phyloP scores from a whole-genome alignment of 2,888 invertebrate genomes.

The Acleris literana region DNA sequence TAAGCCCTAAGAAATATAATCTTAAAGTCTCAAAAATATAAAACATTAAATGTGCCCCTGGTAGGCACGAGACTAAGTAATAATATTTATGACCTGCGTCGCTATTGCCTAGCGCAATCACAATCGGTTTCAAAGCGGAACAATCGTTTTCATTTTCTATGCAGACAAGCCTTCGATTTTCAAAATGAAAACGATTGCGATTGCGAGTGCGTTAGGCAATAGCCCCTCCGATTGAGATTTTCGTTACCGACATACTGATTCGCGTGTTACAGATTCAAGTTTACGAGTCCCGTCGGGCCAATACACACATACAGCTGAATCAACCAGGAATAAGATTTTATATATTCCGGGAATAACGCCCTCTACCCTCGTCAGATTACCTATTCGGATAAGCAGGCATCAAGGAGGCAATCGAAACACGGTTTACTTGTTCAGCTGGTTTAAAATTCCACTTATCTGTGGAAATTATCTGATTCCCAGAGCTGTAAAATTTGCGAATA shows the following conservation, averaged over 20 bases:
- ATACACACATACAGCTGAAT: constrained; percentile 26
- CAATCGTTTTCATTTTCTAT: too few relatives aligned
- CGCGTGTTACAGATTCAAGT: constrained; percentile 24
- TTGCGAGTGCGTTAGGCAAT: too few relatives aligned
- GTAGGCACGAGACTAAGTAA: too few relatives aligned
- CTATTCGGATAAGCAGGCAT: constrained; percentile 31
- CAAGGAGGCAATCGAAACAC: constrained; percentile 30
- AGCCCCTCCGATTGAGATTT: not conserved
- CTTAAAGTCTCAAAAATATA: too few relatives aligned
- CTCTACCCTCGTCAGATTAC: constrained; percentile 36
- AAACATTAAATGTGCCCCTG: too few relatives aligned
- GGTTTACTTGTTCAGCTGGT: constrained; percentile 13
- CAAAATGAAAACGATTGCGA: too few relatives aligned
- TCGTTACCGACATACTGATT: not conserved
- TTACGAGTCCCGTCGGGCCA: constrained; percentile 31
- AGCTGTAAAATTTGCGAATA: too few relatives aligned
- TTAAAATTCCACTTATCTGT: constrained; percentile 11
- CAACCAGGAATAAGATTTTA: constrained; percentile 29
- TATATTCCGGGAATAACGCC: constrained; percentile 26
- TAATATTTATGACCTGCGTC: too few relatives aligned
- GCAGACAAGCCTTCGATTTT: too few relatives aligned
- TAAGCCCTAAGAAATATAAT: too few relatives aligned
- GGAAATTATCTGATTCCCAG: constrained; percentile 4
- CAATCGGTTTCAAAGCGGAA: too few relatives aligned
- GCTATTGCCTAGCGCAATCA: too few relatives aligned